phyloP scores from a whole-genome alignment of 2,113 vertebrate genomes.

The Oryzias melastigma region DNA sequence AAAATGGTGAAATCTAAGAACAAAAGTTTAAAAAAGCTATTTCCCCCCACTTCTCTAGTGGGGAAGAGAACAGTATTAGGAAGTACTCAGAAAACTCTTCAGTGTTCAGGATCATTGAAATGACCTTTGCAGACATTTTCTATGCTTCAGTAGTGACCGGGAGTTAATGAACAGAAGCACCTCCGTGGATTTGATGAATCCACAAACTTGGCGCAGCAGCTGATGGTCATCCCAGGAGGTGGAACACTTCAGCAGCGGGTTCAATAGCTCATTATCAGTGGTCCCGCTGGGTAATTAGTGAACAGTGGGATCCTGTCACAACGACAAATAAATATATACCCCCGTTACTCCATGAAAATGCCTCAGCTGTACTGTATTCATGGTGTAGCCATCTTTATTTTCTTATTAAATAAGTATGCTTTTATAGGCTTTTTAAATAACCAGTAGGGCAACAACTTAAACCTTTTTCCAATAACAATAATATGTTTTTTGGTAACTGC shows the following conservation, averaged over 20 bases:
- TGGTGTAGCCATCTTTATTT: not conserved
- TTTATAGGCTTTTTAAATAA: not conserved
- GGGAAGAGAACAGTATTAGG: conserved; percentile 19
- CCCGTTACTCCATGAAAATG: conserved; percentile 29
- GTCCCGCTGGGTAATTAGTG: conserved; percentile 76
- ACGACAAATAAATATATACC: conserved; percentile 66
- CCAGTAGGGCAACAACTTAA: too few relatives aligned
- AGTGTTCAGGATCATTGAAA: conserved; percentile 25
- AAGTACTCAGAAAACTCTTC: conserved; percentile 26
- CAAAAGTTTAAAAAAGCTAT: not conserved
- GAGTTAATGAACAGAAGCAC: conserved; percentile 64
- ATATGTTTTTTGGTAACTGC: too few relatives aligned
- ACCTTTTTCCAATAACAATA: too few relatives aligned
- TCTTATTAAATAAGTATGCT: not conserved
- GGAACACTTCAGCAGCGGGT: conserved; percentile 54
- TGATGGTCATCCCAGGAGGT: conserved; percentile 68
- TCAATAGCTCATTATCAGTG: conserved; percentile 81
- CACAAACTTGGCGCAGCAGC: conserved; percentile 47
- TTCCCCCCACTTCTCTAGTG: conserved; percentile 17
- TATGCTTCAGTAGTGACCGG: conserved; percentile 42
- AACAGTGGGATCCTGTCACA: conserved; percentile 68
- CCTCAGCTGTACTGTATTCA: conserved; percentile 2
- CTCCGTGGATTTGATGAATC: conserved; percentile 63
- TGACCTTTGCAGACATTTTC: conserved; percentile 73
- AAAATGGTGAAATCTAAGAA: too few relatives aligned